Evolutionary conservation across 2,888 invertebrate genomes (phyloP).

Genomic region (Acanthosepion esculentum): DNA sequence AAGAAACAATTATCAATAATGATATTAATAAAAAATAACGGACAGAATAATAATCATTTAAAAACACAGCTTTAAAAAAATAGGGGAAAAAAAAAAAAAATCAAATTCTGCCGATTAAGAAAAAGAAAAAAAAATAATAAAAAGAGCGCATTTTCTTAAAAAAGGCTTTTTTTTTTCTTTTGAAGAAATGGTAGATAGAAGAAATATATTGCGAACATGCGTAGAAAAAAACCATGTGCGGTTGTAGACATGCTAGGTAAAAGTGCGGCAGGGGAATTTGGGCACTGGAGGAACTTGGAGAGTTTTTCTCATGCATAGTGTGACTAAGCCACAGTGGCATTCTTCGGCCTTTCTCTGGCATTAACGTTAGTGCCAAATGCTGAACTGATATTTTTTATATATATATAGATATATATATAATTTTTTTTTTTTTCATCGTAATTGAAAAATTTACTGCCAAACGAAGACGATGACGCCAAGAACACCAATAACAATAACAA

Average conservation of each 20-base stretch:
- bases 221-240: slow-evolving; percentile 33
- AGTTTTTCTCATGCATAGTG: slow-evolving; percentile 24
- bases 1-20: slow-evolving; percentile 45
- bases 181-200: not conserved
- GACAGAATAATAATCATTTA: slow-evolving; percentile 34
- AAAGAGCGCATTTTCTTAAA: slow-evolving; percentile 33
- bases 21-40: not conserved
- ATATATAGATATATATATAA: slow-evolving; percentile 37
- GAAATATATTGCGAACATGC: slow-evolving; percentile 33
- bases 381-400: not conserved
- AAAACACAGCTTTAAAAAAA: slow-evolving; percentile 46
- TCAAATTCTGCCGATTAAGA: slow-evolving; percentile 35
- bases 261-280: not conserved
- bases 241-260: slow-evolving; percentile 9
- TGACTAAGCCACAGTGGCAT: slow-evolving; percentile 48
- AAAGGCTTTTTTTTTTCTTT: not conserved
- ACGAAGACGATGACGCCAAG: slow-evolving; percentile 40
- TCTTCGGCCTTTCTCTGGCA: slow-evolving; percentile 46
- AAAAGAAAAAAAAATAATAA: not conserved
- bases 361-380: slow-evolving; percentile 44
- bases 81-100: not conserved
- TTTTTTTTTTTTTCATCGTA: slow-evolving; percentile 39
- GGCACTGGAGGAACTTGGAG: slow-evolving; percentile 18
- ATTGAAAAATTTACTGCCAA: slow-evolving; percentile 39
- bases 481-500: slow-evolving; percentile 40